phyloP scores from a whole-genome alignment of 2,113 vertebrate species.

The Poeciliopsis prolifica region DNA sequence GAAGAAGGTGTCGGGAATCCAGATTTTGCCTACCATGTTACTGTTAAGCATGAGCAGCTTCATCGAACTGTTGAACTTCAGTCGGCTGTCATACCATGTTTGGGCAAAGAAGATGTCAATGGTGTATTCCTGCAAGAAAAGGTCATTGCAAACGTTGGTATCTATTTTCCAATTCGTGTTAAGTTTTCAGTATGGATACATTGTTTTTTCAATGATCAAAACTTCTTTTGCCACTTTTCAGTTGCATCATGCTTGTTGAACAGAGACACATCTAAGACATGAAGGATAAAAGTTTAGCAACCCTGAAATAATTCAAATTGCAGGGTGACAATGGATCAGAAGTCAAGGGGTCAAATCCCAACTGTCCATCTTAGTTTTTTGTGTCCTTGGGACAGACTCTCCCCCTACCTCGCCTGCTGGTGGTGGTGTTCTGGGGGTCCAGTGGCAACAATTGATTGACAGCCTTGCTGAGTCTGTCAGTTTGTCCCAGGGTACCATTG shows the following conservation, averaged over 20 bases:
- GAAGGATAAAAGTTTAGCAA: neutral
- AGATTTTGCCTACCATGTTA: constrained; percentile 99
- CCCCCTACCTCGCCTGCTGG: no score
- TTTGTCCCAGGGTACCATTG: no score
- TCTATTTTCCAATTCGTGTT: neutral
- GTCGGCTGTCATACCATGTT: constrained; percentile 96
- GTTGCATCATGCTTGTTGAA: neutral
- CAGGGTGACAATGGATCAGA: no score
- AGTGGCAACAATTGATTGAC: no score
- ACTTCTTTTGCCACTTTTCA: neutral
- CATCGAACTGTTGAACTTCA: constrained; percentile 97
- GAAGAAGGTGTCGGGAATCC: constrained; percentile 99
- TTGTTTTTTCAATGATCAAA: neutral
- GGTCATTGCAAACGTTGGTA: neutral
- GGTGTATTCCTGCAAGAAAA: constrained; percentile 89
- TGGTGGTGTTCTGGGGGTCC: no score
- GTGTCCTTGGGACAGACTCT: no score
- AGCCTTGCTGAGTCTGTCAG: no score
- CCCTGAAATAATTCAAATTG: neutral
- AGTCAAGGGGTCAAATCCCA: no score
- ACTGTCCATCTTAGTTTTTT: no score
- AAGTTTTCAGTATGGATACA: neutral
- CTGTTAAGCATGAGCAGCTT: constrained; percentile 97
- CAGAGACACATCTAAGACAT: no score
- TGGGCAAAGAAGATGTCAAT: constrained; percentile 99